Evolutionary conservation across 2,888 invertebrate species (phyloP).

Genomic region (Neoscelio sp.): DNA sequence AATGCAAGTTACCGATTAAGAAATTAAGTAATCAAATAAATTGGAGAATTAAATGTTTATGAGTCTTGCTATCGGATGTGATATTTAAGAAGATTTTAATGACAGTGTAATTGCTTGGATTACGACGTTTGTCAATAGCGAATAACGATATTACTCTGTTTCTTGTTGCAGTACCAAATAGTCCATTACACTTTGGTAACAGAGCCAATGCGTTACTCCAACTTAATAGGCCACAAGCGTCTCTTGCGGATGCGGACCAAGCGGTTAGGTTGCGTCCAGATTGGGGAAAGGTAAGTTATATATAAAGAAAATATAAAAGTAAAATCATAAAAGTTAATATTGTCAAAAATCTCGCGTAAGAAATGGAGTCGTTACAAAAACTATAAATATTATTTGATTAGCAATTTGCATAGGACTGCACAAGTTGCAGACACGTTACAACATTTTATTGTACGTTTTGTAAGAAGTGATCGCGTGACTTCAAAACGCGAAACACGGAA

Average conservation of each 20-base stretch:
- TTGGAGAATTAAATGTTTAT: constrained; percentile 13
- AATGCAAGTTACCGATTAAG: constrained; percentile 20
- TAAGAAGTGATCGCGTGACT: constrained; percentile 6
- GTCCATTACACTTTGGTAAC: constrained; percentile 87
- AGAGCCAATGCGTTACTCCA: constrained; percentile 87
- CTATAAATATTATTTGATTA: constrained; percentile 4
- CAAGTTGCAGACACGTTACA: not conserved
- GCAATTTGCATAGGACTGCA: not conserved
- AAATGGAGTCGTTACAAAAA: not conserved
- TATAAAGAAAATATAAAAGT: constrained; percentile 7
- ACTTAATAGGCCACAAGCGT: constrained; percentile 86
- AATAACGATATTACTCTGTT: constrained; percentile 10
- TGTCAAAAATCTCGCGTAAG: too few relatives aligned
- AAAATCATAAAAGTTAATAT: too few relatives aligned
- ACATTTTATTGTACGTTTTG: constrained; percentile 3
- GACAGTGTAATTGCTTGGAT: constrained; percentile 6
- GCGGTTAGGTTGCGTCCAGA: constrained; percentile 86
- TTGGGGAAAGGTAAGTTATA: constrained; percentile 87
- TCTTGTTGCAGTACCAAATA: constrained; percentile 85
- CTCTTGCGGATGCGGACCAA: constrained; percentile 87
- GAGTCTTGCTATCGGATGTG: not conserved
- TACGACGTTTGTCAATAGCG: not conserved
- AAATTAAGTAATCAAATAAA: constrained; percentile 20
- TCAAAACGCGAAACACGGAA: not conserved
- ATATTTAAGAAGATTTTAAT: constrained; percentile 3